phyloP scores from a whole-genome alignment of 2,113 vertebrate genomes.

The Terrapene triunguis region DNA sequence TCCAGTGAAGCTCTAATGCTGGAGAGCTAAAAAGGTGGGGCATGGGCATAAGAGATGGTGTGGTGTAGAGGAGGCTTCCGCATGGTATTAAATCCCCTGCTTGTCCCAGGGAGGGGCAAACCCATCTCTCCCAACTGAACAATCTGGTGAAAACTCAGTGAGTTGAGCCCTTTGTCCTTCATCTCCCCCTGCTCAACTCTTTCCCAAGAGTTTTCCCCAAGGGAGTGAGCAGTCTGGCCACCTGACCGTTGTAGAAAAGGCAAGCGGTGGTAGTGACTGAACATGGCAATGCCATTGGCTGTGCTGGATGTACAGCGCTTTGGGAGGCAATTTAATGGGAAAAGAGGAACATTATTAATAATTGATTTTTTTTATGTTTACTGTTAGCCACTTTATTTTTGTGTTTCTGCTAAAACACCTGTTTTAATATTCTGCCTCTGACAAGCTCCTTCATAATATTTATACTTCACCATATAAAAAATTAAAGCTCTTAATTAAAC shows the following conservation, averaged over 20 bases:
- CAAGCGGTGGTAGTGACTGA: neutral
- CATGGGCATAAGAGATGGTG: neutral
- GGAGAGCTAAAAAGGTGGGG: neutral
- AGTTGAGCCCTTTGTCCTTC: neutral
- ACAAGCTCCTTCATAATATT: constrained; percentile 69
- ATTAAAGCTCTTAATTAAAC: constrained; percentile 74
- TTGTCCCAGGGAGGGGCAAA: neutral
- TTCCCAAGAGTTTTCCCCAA: neutral
- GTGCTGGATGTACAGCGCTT: neutral
- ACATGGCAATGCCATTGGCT: neutral
- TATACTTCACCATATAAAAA: constrained; percentile 62
- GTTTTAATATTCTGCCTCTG: constrained; percentile 43
- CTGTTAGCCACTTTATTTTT: constrained; percentile 36
- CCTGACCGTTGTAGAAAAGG: neutral
- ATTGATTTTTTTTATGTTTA: constrained; percentile 54
- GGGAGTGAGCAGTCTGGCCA: neutral
- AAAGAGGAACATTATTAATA: constrained; percentile 39
- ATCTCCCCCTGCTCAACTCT: neutral
- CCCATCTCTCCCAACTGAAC: neutral
- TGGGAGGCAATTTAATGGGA: neutral
- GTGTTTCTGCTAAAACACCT: constrained; percentile 61
- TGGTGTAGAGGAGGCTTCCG: neutral
- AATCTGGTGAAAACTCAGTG: neutral
- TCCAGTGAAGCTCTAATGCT: neutral
- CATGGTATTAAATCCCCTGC: neutral